Evolutionary conservation across 2,113 vertebrate genomes (phyloP).

Genomic region (Genyomyrus donnyi): DNA sequence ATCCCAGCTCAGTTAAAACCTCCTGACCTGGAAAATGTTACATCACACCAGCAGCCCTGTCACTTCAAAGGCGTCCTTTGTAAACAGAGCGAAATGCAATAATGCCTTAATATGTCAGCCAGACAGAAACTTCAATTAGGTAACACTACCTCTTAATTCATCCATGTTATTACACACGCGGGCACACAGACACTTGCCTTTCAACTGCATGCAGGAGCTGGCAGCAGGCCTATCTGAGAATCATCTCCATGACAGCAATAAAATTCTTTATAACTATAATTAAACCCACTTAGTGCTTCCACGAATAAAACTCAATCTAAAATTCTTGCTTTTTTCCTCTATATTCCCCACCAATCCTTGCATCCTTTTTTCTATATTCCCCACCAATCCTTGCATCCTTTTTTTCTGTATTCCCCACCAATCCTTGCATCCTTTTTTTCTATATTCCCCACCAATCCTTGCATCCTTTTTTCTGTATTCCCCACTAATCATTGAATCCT

Average conservation of each 20-base stretch:
- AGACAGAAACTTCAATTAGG: not conserved
- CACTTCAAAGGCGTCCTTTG: not conserved
- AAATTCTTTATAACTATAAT: not conserved
- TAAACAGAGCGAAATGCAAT: not conserved
- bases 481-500: not conserved
- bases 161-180: not conserved
- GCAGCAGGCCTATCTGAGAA: not conserved
- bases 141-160: not conserved
- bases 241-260: not conserved
- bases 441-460: not conserved
- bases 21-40: not conserved
- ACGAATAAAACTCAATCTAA: not conserved
- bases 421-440: no score
- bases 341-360: not conserved
- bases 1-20: not conserved
- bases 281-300: not conserved
- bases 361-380: no score
- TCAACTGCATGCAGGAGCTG: not conserved
- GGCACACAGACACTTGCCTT: not conserved
- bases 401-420: no score
- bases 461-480: not conserved
- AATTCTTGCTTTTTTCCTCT: not conserved
- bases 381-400: no score
- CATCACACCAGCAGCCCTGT: not conserved
- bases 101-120: not conserved